These are phyloP conservation scores for Clamator glandarius DNA, from an alignment of 2,797 vertebrate species.

Conservation along the genomic window DNA sequence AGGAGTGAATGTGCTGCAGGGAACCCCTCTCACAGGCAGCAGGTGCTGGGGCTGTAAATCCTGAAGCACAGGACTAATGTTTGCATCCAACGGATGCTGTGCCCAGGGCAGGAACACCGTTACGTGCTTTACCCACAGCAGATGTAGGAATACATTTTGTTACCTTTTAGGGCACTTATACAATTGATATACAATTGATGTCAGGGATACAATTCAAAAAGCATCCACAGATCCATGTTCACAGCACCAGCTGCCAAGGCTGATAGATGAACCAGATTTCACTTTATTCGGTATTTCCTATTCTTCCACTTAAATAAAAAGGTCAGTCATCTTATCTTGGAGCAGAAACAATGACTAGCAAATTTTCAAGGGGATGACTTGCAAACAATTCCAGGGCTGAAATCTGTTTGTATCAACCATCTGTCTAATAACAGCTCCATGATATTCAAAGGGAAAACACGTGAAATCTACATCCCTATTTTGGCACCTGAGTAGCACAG, in stretches of 20 bases:
- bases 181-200: background rate
- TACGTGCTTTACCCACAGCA: background rate
- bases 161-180: background rate
- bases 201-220: background rate
- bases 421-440: background rate
- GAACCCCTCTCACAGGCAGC: conserved; percentile 9
- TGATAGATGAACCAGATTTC: background rate
- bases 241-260: background rate
- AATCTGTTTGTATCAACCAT: background rate
- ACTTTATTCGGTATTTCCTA: background rate
- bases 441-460: background rate
- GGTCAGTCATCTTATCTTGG: background rate
- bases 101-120: background rate
- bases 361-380: background rate
- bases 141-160: background rate
- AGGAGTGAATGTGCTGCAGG: conserved; percentile 11
- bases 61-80: background rate
- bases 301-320: background rate
- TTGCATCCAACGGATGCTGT: background rate
- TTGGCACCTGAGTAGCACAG: background rate
- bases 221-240: background rate
- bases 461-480: background rate
- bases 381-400: background rate
- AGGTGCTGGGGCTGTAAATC: conserved; percentile 10
- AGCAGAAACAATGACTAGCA: background rate